Percentiles rank a stretch among this genome's conserved stretches.
phyloP scores from a whole-genome alignment of 2,888 invertebrate species.

The Tanypteryx hageni region DNA sequence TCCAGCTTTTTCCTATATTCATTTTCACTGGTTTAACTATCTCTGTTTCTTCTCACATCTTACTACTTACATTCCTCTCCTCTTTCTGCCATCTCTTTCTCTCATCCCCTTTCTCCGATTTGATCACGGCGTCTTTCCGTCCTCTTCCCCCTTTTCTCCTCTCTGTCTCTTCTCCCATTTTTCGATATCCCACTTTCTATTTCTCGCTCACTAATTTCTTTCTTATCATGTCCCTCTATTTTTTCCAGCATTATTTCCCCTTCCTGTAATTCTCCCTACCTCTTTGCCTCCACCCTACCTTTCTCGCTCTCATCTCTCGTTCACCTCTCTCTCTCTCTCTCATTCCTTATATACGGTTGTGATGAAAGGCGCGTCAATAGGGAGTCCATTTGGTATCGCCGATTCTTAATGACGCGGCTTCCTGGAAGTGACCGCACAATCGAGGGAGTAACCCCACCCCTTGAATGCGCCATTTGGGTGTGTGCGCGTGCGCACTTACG shows the following conservation, averaged over 20 bases:
- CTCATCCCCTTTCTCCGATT: no score
- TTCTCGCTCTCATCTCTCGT: background rate
- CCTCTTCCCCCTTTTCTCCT: no score
- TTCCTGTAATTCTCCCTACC: background rate
- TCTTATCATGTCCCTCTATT: background rate
- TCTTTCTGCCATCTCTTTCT: no score
- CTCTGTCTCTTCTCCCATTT: no score
- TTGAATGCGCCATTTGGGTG: background rate
- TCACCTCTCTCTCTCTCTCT: background rate
- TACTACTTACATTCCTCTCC: no score
- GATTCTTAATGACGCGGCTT: constrained; percentile 20
- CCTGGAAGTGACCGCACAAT: constrained; percentile 53
- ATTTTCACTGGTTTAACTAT: no score
- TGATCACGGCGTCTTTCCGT: no score
- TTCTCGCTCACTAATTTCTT: background rate
- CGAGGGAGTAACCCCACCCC: background rate
- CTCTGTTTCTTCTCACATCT: no score
- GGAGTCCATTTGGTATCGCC: constrained; percentile 16
- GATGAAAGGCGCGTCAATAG: constrained; percentile 34
- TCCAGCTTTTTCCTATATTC: no score
- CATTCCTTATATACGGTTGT: background rate
- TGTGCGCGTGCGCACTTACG: background rate
- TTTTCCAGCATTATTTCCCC: background rate
- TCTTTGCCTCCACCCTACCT: background rate
- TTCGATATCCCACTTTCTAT: no score